Percentiles rank a stretch among this genome's conserved stretches.
Conservation (phyloP, 2,888 invertebrate genomes). For the Gisinianus flammeolus region DNA sequence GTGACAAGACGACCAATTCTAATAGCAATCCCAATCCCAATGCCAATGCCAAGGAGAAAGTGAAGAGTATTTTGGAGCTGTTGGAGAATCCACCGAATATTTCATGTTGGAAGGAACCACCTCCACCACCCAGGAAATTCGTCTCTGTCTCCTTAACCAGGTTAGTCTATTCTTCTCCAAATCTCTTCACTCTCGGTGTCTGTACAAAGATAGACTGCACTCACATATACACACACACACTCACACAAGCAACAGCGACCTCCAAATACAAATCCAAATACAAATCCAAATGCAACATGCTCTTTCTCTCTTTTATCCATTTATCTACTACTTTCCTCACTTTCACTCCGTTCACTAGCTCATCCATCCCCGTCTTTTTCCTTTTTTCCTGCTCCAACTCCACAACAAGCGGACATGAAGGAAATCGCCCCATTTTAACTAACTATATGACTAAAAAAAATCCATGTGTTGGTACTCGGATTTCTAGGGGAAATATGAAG, state of each 20-base stretch:
- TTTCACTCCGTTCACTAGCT: too few relatives aligned
- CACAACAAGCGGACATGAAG: too few relatives aligned
- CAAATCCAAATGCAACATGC: too few relatives aligned
- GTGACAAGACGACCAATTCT: background rate
- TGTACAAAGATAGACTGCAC: background rate
- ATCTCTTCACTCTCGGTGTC: constrained; percentile 5
- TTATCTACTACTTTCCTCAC: too few relatives aligned
- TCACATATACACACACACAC: background rate
- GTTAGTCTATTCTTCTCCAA: constrained; percentile 41
- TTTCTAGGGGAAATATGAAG: background rate
- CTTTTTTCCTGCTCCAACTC: too few relatives aligned
- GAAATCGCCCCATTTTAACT: too few relatives aligned
- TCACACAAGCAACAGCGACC: background rate
- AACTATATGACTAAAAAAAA: background rate
- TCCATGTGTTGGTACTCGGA: background rate
- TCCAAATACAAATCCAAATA: too few relatives aligned
- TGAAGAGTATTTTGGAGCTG: constrained; percentile 47
- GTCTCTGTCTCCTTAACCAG: constrained; percentile 55
- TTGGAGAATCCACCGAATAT: constrained; percentile 53
- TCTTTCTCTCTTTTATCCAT: too few relatives aligned
- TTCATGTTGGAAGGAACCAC: constrained; percentile 50
- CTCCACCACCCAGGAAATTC: constrained; percentile 47
- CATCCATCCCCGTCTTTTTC: too few relatives aligned
- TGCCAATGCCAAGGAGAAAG: background rate
- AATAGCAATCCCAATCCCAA: background rate